Conservation (phyloP, 2,113 vertebrate species). For the Rhizomys pruinosus region DNA sequence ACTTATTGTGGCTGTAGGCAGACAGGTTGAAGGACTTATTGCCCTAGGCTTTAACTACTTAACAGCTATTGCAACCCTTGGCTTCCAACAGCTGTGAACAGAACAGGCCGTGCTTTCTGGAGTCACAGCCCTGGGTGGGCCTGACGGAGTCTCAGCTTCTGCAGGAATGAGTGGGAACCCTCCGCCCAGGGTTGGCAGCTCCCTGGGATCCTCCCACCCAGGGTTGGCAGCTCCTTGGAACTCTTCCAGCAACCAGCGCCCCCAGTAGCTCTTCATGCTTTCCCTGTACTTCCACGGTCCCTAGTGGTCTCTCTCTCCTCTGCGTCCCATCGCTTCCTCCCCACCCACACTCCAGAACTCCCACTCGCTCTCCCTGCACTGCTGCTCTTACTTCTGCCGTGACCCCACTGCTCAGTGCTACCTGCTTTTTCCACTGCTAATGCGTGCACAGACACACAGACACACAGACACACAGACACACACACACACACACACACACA, state of each 20-base stretch:
- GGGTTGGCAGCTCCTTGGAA: neutral
- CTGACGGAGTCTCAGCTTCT: neutral
- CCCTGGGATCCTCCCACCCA: neutral
- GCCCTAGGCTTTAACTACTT: neutral
- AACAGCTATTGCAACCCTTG: neutral
- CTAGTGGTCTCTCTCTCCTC: neutral
- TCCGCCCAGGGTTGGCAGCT: neutral
- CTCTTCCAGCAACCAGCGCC: neutral
- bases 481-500: too few species aligned
- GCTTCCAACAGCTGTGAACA: neutral
- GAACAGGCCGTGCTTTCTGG: neutral
- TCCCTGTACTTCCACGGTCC: too few species aligned
- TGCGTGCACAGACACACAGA: too few species aligned
- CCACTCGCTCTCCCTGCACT: neutral
- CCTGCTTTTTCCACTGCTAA: neutral
- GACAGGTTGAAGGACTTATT: neutral
- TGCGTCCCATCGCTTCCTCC: neutral
- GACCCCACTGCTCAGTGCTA: neutral
- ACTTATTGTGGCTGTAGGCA: neutral
- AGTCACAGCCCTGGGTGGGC: neutral
- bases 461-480: too few species aligned
- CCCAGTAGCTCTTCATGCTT: neutral
- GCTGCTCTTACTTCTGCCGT: neutral
- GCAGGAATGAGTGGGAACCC: neutral
- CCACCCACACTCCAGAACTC: neutral